Evolutionary conservation across 2,113 vertebrate species (phyloP).

Genomic region (Brevimyrus niger): DNA sequence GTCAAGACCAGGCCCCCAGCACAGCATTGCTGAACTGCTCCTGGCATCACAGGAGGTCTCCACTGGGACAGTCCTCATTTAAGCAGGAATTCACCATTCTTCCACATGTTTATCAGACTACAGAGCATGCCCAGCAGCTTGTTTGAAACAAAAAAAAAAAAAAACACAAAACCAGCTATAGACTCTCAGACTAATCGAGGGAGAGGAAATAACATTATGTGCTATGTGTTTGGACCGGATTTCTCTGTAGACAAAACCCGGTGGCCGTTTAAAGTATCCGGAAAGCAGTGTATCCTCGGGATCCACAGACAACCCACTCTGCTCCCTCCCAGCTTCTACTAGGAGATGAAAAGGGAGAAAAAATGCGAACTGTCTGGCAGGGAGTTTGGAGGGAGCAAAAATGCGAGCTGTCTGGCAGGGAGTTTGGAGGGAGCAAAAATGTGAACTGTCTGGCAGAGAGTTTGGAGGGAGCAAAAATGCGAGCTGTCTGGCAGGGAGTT

Average conservation of each 20-base stretch:
- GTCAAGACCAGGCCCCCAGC: not conserved
- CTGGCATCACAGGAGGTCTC: not conserved
- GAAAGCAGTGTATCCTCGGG: not conserved
- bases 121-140: not conserved
- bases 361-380: too few species aligned
- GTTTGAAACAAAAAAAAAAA: not conserved
- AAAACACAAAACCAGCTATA: not conserved
- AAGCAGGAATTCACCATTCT: not conserved
- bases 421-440: too few species aligned
- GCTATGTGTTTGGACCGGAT: not conserved
- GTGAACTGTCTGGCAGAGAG: too few species aligned
- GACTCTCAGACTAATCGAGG: not conserved
- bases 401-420: too few species aligned
- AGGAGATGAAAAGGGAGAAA: too few species aligned
- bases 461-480: too few species aligned
- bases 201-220: not conserved
- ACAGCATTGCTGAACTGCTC: not conserved
- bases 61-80: not conserved
- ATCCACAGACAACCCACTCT: not conserved
- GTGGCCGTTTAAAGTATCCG: not conserved
- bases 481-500: too few species aligned
- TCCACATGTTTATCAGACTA: not conserved
- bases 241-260: not conserved
- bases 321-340: not conserved
- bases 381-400: too few species aligned